These are phyloP conservation scores for Centropus unirufus DNA, from an alignment of 2,113 vertebrate species.

Conservation along the genomic window DNA sequence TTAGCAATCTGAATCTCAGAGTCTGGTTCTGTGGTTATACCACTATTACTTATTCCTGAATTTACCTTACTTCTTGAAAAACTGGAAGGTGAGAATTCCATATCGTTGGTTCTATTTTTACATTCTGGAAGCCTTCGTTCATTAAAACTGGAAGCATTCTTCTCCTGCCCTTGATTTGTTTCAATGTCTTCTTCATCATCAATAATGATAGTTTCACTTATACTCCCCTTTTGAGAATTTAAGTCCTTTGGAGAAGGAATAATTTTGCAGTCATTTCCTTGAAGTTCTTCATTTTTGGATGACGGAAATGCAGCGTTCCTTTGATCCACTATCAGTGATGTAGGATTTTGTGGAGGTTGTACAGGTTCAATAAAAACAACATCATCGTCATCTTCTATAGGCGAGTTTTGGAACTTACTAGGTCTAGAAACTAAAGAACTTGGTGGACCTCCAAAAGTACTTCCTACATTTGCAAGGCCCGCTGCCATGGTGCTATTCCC, in stretches of 20 bases:
- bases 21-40: conserved; percentile 94
- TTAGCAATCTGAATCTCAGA: conserved; percentile 97
- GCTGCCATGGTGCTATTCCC: conserved; percentile 86
- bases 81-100: conserved; percentile 82
- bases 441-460: conserved; percentile 78
- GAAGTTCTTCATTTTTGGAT: conserved; percentile 78
- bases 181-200: conserved; percentile 94
- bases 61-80: conserved; percentile 87
- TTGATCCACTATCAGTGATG: conserved; percentile 69
- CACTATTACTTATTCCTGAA: conserved; percentile 79
- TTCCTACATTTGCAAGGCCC: conserved; percentile 85
- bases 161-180: conserved; percentile 83
- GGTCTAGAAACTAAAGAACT: conserved; percentile 78
- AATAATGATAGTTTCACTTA: conserved; percentile 95
- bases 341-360: conserved; percentile 73
- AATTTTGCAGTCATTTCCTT: conserved; percentile 80
- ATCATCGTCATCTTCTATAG: conserved; percentile 89
- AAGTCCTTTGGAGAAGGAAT: conserved; percentile 78
- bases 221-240: conserved; percentile 80
- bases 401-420: conserved; percentile 76
- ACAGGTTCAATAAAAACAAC: conserved; percentile 91
- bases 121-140: conserved; percentile 78
- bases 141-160: conserved; percentile 79
- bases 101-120: conserved; percentile 80
- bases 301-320: conserved; percentile 73